Base-by-base conservation (phyloP, 2,888 invertebrate genomes). In the Chromoteleia sp. region DNA sequence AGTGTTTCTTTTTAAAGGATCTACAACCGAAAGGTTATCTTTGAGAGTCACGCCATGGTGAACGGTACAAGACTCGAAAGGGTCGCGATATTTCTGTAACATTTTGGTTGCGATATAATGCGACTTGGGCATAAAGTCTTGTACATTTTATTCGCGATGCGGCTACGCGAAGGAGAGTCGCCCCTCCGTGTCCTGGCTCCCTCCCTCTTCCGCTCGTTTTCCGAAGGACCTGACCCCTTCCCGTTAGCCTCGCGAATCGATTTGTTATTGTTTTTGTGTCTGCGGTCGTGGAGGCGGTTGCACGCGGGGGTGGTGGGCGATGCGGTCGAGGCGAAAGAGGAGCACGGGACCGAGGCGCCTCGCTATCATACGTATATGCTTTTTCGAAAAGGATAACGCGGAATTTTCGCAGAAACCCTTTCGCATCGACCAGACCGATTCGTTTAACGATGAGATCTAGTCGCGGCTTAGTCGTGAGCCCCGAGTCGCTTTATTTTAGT, bases 231-330 rank as follows among this genome's bases (percentile, higher is more conserved):
- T 86, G 86, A 87, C 88, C 88, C 89, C 89, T 86, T 88, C 86
- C 87, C 87, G 81, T 85, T 87, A 83, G 87, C 87, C 87, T 86
- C 86, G 86, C 88, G 88, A 90, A 90, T 91, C 91, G 91, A 91
- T 91, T 91, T 91, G 91, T 91, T 90, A 91, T 90, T 90, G 91
- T 91, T 91, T 91, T 91, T 90, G 90, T 90, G 89, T 90, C 90
- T 90, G 90, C 90, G 90, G 90, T 91, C 87, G 87, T 85, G 86
- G 87, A 87, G 86, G 87, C 87, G 85, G 84, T 63, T 52, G 52
- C 76, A 82, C 30, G 84, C 19, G 84, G 74, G 85, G 81, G 74
- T 79, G 85, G 83, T 84, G 83, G 87, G 83, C 73, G 83, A 81
- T 81, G 84, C 73, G 71, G 70, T 58, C 54, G 65, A 70, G 56